Conservation (phyloP, 2,113 vertebrate genomes). For the Plestiodon gilberti region DNA sequence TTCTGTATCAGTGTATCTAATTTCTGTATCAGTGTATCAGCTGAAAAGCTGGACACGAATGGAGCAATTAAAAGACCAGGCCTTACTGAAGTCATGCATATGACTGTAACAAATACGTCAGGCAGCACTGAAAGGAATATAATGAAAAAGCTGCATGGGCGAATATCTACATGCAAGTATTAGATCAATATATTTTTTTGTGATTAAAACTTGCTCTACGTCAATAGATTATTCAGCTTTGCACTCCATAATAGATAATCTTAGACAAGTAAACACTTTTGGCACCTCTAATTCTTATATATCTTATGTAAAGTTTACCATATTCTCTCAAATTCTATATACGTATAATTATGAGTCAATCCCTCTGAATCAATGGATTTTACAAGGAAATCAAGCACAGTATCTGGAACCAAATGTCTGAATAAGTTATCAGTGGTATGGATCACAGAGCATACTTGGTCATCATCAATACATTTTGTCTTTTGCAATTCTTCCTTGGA, state of each 20-base stretch:
- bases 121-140: neutral
- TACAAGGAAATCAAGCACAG: neutral
- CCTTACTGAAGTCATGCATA: neutral
- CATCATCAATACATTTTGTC: constrained; percentile 1
- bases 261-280: constrained; percentile 27
- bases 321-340: neutral
- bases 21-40: neutral
- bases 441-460: neutral
- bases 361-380: neutral
- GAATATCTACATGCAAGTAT: neutral
- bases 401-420: neutral
- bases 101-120: neutral
- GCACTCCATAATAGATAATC: constrained; percentile 19
- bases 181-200: constrained; percentile 18
- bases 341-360: neutral
- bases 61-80: neutral
- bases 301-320: constrained; percentile 32
- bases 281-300: constrained; percentile 3
- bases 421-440: neutral
- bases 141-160: neutral
- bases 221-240: constrained; percentile 25
- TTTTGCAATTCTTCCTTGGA: constrained; percentile 5
- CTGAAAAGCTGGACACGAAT: neutral
- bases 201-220: constrained; percentile 2
- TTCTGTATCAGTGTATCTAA: neutral